Evolutionary conservation across 2,113 vertebrate genomes (phyloP), one percentile per base, ranked within the genome.

Genomic region (Centropristis striata): DNA sequence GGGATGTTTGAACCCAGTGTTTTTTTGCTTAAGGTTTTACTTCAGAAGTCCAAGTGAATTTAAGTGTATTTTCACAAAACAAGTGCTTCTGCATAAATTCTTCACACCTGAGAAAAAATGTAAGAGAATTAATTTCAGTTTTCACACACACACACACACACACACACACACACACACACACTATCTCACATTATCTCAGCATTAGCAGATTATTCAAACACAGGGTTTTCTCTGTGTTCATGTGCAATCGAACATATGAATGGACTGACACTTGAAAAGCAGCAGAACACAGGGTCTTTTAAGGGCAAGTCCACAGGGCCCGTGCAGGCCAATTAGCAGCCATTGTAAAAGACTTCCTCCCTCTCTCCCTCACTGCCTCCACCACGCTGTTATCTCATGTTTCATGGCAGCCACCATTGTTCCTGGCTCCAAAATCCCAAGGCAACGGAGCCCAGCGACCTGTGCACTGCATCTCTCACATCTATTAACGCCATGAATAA

Each of bases 271-370:
- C 25, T 63, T 37, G 58, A 13, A 37, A 37, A 74, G 53, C 72
- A 59, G 50, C 72, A 59, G 53, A 80, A 71, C 53, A 47, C 11
- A 10, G 25, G 55, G 59, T 57, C 37, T 75, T 83, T 86, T 42
- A 42, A 66, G 70, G 13, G 39, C 76, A 78, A 12, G 60, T 70
- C 71, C 36, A 47, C 37, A 46, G 60, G 74, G 72, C 37, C 46
- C 78, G 70, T 85, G 21, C 54, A 49, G 23, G 11, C 65, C 59
- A 87, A 75, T 85, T 85, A 78, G 53, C 54, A 59, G 47, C 55
- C 41, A 57, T 36, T 69, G 58, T 66, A 11, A 47, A 18, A 41
- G 36, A 50, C 44, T 65, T 47, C 37, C 64, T 53, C 36, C 37
- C 36, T n/a, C 32, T 32, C 32, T 32, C 32, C 32, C 32, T 15